Conservation (phyloP, 1,140 invertebrate genomes). For the Drosophila tropicalis region DNA sequence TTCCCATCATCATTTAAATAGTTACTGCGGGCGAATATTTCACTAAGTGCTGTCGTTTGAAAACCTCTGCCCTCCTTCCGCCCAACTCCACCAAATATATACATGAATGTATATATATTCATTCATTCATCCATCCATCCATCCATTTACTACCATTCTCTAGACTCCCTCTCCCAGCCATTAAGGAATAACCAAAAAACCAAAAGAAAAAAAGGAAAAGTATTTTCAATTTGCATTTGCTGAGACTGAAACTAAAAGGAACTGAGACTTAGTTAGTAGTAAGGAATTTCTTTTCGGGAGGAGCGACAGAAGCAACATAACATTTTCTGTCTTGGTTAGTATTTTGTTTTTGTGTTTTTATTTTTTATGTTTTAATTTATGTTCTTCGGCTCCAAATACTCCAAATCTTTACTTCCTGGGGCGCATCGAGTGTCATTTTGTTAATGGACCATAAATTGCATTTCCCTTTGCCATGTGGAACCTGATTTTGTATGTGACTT, state of each 20-base stretch:
- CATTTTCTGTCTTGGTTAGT: background rate
- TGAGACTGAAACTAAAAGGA: background rate
- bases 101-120: too few relatives aligned
- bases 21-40: constrained; percentile 75
- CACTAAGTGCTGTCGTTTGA: constrained; percentile 61
- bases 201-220: background rate
- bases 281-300: background rate
- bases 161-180: background rate
- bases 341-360: too few relatives aligned
- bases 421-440: constrained; percentile 72
- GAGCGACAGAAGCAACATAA: background rate
- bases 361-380: constrained; percentile 75
- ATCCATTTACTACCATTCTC: background rate
- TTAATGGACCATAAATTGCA: constrained; percentile 75
- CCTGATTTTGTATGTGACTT: too few relatives aligned
- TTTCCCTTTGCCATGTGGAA: background rate
- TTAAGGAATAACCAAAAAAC: too few relatives aligned
- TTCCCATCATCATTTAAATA: constrained; percentile 69
- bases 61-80: constrained; percentile 6
- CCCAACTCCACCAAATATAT: background rate
- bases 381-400: constrained; percentile 37
- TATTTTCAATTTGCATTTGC: constrained; percentile 66
- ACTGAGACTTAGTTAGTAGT: too few relatives aligned
- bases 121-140: too few relatives aligned
- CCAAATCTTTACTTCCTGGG: constrained; percentile 45